Evolutionary conservation across 2,797 vertebrate species (phyloP), one percentile per base, ranked within the genome.

Genomic region (Liasis olivaceus): DNA sequence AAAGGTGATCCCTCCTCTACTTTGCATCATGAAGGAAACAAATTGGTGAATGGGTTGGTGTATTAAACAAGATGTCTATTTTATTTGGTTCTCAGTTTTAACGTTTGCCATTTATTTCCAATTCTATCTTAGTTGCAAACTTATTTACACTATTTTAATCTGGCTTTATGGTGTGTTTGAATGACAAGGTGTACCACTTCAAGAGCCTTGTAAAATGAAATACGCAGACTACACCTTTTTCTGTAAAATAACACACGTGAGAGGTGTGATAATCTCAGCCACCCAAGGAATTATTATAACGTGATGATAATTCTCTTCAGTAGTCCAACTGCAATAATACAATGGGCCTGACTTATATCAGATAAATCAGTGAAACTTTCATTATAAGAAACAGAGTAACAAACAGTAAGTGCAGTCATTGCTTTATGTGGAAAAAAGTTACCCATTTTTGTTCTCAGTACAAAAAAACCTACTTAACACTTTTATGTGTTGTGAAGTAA

Each of bases 291-390:
- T 42, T 89, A 92, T 13, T 90, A 85, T 64, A 13, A 15, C 87
- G 47, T 42, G 2, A 59, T 91, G 93, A 93, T 42, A 2, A 89
- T 51, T 93, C 92, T 22, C 89, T 66, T 60, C 5, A 47, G 90
- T 89, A 90, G 56, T 0, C 22, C 26, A 62, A 4, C 54, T 28
- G 14, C 47, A 64, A 60, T 7, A 28, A 31, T 47, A 20, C 24
- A 42, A 64, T 42, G 28, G 11, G 56, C n/a, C 24, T n/a, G 13
- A 17, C 88, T 92, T 94, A 11, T 24, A 88, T 28, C 36, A 85
- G 56, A 81, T 51, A n/a, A 3, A 42, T 15, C 14, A 20, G 66
- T 89, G 72, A 36, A 88, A 63, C 60, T 13, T 84, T 88, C 69
- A n/a, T 89, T 85, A 87, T 60, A 92, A 36, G 11, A 84, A 58